Evolutionary conservation across 1,140 invertebrate species (phyloP).

Genomic region (Sesamia nonagrioides): DNA sequence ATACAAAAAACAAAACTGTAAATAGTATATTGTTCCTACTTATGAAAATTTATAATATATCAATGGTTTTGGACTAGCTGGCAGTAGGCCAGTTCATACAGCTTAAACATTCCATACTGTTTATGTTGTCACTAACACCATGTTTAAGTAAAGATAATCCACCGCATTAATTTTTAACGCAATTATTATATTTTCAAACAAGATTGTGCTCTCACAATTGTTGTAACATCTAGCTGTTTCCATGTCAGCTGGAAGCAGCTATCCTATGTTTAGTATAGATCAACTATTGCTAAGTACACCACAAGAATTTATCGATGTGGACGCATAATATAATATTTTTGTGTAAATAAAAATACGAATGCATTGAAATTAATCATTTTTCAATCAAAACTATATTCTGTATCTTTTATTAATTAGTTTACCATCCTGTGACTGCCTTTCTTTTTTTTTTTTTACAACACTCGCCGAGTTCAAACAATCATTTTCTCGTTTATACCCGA

Average conservation of each 20-base stretch:
- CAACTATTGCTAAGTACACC: conserved; percentile 19
- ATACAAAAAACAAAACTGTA: conserved; percentile 23
- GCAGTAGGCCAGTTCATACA: conserved; percentile 26
- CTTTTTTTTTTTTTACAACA: conserved; percentile 32
- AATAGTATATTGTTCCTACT: conserved; percentile 44
- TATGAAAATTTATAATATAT: conserved; percentile 34
- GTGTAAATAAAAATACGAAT: conserved; percentile 56
- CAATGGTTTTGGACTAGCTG: conserved; percentile 23
- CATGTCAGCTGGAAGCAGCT: neutral
- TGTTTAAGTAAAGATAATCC: conserved; percentile 50
- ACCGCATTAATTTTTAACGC: conserved; percentile 41
- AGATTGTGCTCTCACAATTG: conserved; percentile 45
- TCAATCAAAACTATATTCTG: conserved; percentile 53
- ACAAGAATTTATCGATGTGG: conserved; percentile 12
- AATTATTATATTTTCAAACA: conserved; percentile 38
- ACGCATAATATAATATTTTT: conserved; percentile 45
- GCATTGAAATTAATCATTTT: conserved; percentile 55
- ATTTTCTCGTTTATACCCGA: conserved; percentile 42
- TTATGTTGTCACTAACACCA: conserved; percentile 39
- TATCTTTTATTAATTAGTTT: conserved; percentile 44
- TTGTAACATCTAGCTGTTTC: conserved; percentile 16
- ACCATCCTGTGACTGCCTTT: neutral
- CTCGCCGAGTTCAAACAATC: conserved; percentile 40
- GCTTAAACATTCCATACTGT: conserved; percentile 50
- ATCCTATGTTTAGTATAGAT: neutral